Percentiles rank a stretch among this genome's conserved stretches.
Conservation (phyloP, 2,113 vertebrate genomes). For the Cynopterus brachyotis region DNA sequence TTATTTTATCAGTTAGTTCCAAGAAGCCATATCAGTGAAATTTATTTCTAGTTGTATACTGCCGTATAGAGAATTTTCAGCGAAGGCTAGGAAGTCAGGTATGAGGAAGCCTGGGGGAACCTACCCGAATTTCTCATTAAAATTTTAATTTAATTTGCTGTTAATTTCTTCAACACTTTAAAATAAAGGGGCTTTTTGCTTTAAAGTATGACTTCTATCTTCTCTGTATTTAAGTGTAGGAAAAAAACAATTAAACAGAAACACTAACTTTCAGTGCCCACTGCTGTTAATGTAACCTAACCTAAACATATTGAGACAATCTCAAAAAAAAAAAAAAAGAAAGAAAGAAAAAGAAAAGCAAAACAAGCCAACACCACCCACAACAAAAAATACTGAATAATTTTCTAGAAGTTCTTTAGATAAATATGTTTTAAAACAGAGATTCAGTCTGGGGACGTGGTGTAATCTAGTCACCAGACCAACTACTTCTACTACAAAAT, state of each 20-base stretch:
- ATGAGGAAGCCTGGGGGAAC: neutral
- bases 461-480: neutral
- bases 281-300: neutral
- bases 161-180: neutral
- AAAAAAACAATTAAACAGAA: neutral
- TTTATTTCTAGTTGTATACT: neutral
- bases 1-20: neutral
- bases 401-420: neutral
- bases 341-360: neutral
- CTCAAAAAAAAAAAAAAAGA: neutral
- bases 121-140: slow-evolving; percentile 15
- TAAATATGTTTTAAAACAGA: slow-evolving; percentile 13
- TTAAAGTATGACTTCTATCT: slow-evolving; percentile 1
- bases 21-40: neutral
- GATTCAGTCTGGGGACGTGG: neutral
- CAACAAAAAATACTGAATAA: neutral
- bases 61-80: neutral
- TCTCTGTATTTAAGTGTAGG: neutral
- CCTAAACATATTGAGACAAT: neutral
- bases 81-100: neutral
- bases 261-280: neutral
- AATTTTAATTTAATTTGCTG: neutral
- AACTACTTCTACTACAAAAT: neutral
- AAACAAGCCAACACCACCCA: too few relatives aligned
- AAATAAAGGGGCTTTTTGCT: neutral